A percentile compares a stretch with the other conserved stretches of the same genome.
Evolutionary conservation across 1,140 invertebrate species (phyloP).

Genomic region (Papilio polytes): DNA sequence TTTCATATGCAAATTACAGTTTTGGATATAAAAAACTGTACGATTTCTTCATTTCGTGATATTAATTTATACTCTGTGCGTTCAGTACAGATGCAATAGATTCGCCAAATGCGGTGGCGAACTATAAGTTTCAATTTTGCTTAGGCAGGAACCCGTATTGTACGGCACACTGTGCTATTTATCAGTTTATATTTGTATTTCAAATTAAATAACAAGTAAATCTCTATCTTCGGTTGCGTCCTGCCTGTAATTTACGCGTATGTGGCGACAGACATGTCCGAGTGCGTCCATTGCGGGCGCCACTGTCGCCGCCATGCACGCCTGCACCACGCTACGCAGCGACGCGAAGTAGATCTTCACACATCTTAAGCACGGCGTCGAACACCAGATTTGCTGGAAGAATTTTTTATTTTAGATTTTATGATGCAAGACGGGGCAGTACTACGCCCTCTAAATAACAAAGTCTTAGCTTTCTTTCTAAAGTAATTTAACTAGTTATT

Average conservation of each 20-base stretch:
- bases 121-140: too few species aligned
- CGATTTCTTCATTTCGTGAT: not conserved
- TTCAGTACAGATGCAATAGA: too few species aligned
- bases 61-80: not conserved
- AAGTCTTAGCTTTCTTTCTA: too few species aligned
- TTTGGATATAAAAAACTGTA: too few species aligned
- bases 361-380: conserved; percentile 86
- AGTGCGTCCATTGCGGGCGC: conserved; percentile 86
- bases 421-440: too few species aligned
- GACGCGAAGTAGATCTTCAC: conserved; percentile 88
- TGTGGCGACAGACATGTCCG: conserved; percentile 87
- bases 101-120: too few species aligned
- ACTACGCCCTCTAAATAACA: too few species aligned
- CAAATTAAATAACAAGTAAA: conserved; percentile 79
- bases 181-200: not conserved
- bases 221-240: conserved; percentile 80
- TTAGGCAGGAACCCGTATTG: too few species aligned
- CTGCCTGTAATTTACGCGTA: conserved; percentile 85
- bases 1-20: not conserved
- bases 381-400: conserved; percentile 90
- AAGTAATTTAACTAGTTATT: not conserved
- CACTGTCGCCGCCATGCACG: conserved; percentile 85
- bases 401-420: not conserved
- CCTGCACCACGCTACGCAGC: conserved; percentile 84
- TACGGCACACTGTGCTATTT: not conserved